Base-by-base conservation (phyloP, 2,113 vertebrate species). In the Anser cygnoides region DNA sequence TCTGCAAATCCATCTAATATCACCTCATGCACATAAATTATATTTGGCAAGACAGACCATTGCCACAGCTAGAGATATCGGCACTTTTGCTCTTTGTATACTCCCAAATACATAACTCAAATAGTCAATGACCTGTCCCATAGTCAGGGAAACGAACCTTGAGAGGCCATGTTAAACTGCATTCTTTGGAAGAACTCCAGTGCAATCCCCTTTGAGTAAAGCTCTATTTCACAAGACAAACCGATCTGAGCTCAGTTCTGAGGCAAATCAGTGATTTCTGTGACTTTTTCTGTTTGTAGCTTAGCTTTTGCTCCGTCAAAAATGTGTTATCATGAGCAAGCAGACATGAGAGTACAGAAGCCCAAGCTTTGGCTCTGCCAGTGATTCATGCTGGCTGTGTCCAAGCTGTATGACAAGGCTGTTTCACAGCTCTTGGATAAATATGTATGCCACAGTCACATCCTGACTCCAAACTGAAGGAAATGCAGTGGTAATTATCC, bases 381-480 rank as follows among this genome's bases (percentile, higher is more conserved):
- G n/a, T 65, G 84, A 94, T 89, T 95, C 73, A 72, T 44, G 49
- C 35, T 72, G 39, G 37, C 66, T 61, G 11, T 33, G 23, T 72
- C 70, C 73, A 91, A 95, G 78, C 20, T 33, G 29, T 13, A 67
- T 4, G 35, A 92, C 73, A 94, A 95, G 92, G 5, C 2, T 82
- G 70, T 82, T 95, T 89, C 80, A 84, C 84, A 87, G 87, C 39
- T 72, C 70, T 75, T 84, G 54, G 70, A 75, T 78, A 94, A 97
- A 89, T 91, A 75, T 2, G 7, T 22, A 84, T 3, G 12, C 80
- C 80, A 73, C 67, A 86, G 86, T 55, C 63, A 84, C 39, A 84
- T 93, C 80, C 95, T 89, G 91, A 82, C 84, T 89, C 80, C 77
- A 86, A 77, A 52, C 57, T 72, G 70, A 91, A 95, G 81, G 87